Conservation (phyloP, 1,140 invertebrate genomes). For the Musca vetustissima region DNA sequence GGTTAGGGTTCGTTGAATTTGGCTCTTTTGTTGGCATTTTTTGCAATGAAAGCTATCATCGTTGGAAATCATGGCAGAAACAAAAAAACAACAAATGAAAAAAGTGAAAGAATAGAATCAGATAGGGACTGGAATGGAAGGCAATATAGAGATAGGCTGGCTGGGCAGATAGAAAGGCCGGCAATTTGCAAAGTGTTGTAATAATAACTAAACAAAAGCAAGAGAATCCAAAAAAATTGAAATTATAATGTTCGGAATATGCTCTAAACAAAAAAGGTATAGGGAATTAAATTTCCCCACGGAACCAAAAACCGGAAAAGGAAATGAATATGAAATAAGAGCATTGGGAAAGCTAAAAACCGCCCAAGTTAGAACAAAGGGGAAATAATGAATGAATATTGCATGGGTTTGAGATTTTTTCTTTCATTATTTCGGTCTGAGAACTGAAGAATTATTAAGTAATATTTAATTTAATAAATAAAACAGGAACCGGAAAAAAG, state of each 20-base stretch:
- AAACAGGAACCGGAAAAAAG: too few species aligned
- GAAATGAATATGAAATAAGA: conserved; percentile 18
- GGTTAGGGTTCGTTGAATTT: conserved; percentile 16
- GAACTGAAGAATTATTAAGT: too few species aligned
- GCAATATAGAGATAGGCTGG: neutral
- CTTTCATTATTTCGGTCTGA: neutral
- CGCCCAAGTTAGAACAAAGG: neutral
- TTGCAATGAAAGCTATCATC: neutral
- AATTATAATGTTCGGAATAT: neutral
- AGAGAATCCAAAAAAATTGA: neutral
- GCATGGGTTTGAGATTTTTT: too few species aligned
- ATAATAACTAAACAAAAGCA: neutral
- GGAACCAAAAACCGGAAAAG: conserved; percentile 6
- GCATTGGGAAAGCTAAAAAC: too few species aligned
- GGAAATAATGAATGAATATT: conserved; percentile 3
- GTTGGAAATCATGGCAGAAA: neutral
- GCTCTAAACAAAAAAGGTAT: neutral
- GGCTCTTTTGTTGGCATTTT: neutral
- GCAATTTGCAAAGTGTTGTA: neutral
- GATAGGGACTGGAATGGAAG: too few species aligned
- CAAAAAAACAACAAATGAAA: neutral
- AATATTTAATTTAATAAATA: too few species aligned
- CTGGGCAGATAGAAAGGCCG: too few species aligned
- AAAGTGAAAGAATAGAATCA: neutral
- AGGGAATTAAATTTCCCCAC: neutral